Percentiles rank a stretch among this genome's conserved stretches.
phyloP scores from a whole-genome alignment of 2,888 invertebrate species.

The Nipponacmea schrenckii region DNA sequence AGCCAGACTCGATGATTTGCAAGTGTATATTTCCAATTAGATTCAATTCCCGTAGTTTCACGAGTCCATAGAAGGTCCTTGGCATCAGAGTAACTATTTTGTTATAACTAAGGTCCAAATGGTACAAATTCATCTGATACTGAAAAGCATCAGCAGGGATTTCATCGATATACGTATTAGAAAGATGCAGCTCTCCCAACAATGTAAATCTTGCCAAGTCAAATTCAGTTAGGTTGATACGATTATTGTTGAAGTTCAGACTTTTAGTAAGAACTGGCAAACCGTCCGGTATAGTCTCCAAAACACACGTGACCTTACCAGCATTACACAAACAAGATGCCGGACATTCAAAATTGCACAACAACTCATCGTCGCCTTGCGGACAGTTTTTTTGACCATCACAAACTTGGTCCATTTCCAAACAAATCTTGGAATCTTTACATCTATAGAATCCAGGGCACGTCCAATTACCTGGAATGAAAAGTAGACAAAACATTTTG shows the following conservation, averaged over 20 bases:
- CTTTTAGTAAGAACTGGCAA: neutral
- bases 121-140: neutral
- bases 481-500: too few species aligned
- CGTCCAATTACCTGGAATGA: slow-evolving; percentile 9
- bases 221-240: neutral
- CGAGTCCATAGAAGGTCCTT: neutral
- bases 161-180: neutral
- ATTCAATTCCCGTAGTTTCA: slow-evolving; percentile 11
- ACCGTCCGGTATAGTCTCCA: neutral
- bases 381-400: slow-evolving; percentile 16
- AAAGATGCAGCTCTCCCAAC: slow-evolving; percentile 1
- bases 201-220: neutral
- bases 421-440: slow-evolving; percentile 4
- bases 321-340: neutral
- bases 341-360: slow-evolving; percentile 2
- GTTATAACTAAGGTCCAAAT: slow-evolving; percentile 18
- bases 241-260: neutral
- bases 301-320: neutral
- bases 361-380: slow-evolving; percentile 17
- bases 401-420: slow-evolving; percentile 13
- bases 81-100: neutral
- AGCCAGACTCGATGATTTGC: neutral
- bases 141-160: neutral
- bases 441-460: slow-evolving; percentile 22
- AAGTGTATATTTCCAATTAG: slow-evolving; percentile 11